These are phyloP conservation scores for Gandaritis pyraliata DNA, from an alignment of 2,888 invertebrate species.

Conservation along the genomic window DNA sequence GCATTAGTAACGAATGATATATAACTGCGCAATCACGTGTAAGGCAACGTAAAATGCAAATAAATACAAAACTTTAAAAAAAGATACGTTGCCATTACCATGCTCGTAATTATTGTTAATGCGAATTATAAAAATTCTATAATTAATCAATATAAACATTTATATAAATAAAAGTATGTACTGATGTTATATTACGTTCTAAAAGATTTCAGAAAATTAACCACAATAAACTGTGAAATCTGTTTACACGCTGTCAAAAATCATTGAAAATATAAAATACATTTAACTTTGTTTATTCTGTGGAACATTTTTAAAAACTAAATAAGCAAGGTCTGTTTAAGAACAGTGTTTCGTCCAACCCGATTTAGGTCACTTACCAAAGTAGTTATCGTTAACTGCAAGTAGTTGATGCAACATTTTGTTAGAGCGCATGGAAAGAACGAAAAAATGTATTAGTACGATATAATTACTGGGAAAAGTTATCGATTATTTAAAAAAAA, in stretches of 20 bases:
- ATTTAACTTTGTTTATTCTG: no score
- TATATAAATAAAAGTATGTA: no score
- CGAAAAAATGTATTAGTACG: conserved; percentile 56
- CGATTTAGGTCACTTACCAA: conserved; percentile 91
- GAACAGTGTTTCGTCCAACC: conserved; percentile 19
- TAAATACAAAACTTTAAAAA: conserved; percentile 8
- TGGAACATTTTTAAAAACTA: neutral
- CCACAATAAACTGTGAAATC: neutral
- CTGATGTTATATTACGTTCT: no score
- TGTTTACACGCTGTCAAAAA: conserved; percentile 5
- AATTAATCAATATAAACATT: no score
- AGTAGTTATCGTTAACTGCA: conserved; percentile 99
- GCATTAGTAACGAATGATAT: neutral
- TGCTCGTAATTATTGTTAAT: no score
- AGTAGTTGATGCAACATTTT: conserved; percentile 70
- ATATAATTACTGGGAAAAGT: conserved; percentile 38
- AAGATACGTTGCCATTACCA: no score
- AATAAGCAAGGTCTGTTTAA: neutral
- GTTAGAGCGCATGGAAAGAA: conserved; percentile 81
- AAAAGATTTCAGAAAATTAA: neutral
- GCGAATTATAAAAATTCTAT: no score
- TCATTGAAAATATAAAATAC: no score
- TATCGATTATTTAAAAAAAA: conserved; percentile 2
- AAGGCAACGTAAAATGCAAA: conserved; percentile 33
- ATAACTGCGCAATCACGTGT: conserved; percentile 2